Conservation (phyloP, 2,113 vertebrate species). For the Hirundichthys speculiger region DNA sequence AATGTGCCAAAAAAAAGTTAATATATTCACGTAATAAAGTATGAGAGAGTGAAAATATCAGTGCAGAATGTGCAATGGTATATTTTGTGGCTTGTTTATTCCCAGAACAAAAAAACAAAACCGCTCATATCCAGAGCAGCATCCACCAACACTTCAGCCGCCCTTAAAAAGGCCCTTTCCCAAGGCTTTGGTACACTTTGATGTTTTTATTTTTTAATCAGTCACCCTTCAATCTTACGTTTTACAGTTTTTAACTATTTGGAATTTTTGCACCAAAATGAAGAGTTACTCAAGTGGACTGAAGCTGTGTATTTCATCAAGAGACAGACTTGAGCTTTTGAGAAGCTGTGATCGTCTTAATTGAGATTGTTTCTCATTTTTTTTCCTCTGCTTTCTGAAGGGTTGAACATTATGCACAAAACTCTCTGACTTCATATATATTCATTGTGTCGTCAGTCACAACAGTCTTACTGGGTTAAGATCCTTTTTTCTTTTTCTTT, state of each 20-base stretch:
- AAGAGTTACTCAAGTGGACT: too few species aligned
- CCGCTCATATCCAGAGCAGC: too few species aligned
- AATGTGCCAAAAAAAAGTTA: conserved; percentile 3
- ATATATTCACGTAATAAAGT: background rate
- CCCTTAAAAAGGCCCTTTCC: too few species aligned
- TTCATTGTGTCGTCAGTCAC: conserved; percentile 49
- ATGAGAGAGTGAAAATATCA: background rate
- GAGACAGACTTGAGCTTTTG: conserved; percentile 3
- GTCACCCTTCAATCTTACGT: background rate
- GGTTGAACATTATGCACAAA: conserved; percentile 39
- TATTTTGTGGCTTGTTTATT: conserved; percentile 1
- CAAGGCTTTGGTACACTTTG: too few species aligned
- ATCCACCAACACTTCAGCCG: too few species aligned
- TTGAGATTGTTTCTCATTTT: conserved; percentile 18
- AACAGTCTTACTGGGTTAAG: conserved; percentile 59
- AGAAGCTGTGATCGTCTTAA: conserved; percentile 11
- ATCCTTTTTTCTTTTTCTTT: conserved; percentile 8
- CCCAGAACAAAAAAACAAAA: too few species aligned
- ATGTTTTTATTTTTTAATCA: too few species aligned
- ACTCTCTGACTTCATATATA: conserved; percentile 21
- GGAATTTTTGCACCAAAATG: background rate
- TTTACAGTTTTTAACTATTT: conserved; percentile 5
- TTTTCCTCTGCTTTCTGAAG: too few species aligned
- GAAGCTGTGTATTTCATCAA: conserved; percentile 9
- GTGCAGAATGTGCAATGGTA: conserved; percentile 5